Conservation (phyloP, 2,888 invertebrate genomes). For the Xylophagus ater region DNA sequence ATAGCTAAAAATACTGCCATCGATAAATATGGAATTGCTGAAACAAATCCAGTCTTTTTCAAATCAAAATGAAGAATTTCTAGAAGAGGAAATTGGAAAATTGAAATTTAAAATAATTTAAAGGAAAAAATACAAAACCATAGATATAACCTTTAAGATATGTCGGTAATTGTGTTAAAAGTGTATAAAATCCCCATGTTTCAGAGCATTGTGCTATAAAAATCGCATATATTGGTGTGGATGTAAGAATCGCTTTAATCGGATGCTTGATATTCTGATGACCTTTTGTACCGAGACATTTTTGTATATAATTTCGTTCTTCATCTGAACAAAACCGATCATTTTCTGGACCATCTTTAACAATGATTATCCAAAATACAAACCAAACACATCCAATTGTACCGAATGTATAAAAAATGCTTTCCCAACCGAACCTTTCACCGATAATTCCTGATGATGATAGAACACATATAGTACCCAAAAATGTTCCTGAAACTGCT, state of each 20-base stretch:
- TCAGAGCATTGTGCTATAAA: conserved; percentile 66
- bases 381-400: conserved; percentile 34
- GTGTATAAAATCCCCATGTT: conserved; percentile 74
- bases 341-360: conserved; percentile 56
- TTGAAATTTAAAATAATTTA: background rate
- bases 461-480: conserved; percentile 4
- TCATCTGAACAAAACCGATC: conserved; percentile 55
- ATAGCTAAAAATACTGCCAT: conserved; percentile 66
- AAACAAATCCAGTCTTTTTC: conserved; percentile 62
- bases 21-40: conserved; percentile 70
- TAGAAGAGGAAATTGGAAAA: conserved; percentile 31
- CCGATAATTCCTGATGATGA: conserved; percentile 4
- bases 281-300: conserved; percentile 37
- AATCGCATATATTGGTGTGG: conserved; percentile 66
- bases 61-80: conserved; percentile 56
- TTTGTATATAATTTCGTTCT: conserved; percentile 57
- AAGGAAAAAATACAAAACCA: background rate
- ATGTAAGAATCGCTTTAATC: conserved; percentile 57
- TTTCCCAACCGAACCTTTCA: conserved; percentile 7
- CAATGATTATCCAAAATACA: conserved; percentile 51
- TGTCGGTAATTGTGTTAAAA: conserved; percentile 65
- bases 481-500: conserved; percentile 6
- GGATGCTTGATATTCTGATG: conserved; percentile 47
- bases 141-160: conserved; percentile 60
- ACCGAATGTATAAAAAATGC: conserved; percentile 6